Conservation (phyloP, 2,113 vertebrate genomes). For the Tyto alba region DNA sequence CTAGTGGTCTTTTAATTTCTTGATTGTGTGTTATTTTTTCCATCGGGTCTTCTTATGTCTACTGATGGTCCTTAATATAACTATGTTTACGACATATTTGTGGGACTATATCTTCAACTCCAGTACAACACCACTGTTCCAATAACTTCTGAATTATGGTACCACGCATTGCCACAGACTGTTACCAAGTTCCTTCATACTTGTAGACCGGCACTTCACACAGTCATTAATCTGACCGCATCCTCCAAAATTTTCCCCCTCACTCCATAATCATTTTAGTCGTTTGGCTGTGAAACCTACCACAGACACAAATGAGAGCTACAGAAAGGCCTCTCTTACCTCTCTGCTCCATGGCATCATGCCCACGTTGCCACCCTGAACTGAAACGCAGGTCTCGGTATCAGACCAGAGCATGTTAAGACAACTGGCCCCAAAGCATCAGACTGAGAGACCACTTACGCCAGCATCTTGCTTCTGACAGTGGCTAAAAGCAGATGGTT, state of each 20-base stretch:
- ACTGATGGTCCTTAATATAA: neutral
- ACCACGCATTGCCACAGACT: neutral
- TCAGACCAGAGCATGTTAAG: neutral
- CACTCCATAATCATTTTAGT: neutral
- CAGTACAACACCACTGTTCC: neutral
- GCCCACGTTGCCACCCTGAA: neutral
- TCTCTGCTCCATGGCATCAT: neutral
- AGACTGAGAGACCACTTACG: neutral
- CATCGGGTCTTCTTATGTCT: neutral
- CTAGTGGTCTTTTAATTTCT: neutral
- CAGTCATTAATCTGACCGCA: neutral
- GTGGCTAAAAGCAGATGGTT: neutral
- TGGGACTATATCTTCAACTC: neutral
- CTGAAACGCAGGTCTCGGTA: neutral
- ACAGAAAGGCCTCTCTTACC: neutral
- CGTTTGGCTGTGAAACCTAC: neutral
- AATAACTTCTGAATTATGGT: neutral
- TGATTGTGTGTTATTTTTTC: neutral
- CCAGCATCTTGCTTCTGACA: neutral
- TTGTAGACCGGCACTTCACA: neutral
- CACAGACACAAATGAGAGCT: neutral
- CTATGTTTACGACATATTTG: neutral
- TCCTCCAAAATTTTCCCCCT: neutral
- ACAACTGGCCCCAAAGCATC: neutral
- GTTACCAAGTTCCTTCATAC: neutral